Conservation (phyloP, 2,888 invertebrate species). For the Caenorhabditis sp. region DNA sequence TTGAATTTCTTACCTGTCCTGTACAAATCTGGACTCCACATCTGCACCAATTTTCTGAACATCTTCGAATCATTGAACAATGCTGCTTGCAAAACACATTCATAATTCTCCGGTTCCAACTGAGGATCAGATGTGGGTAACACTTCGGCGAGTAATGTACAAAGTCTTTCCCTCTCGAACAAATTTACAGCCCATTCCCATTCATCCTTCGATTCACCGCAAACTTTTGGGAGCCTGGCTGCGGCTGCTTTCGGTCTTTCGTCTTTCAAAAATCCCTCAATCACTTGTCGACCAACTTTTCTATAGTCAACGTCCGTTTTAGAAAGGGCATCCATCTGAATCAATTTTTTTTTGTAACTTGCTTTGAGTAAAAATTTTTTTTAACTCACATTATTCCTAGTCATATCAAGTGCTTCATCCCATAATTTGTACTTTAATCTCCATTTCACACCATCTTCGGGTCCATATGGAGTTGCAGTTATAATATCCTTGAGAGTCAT, state of each 20-base stretch:
- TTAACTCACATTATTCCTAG: constrained; percentile 46
- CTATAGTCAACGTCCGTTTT: constrained; percentile 29
- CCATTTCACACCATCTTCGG: constrained; percentile 65
- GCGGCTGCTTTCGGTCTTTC: constrained; percentile 45
- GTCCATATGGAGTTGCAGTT: constrained; percentile 64
- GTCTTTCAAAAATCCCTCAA: constrained; percentile 54
- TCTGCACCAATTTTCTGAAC: constrained; percentile 57
- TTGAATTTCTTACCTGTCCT: constrained; percentile 53
- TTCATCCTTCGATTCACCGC: constrained; percentile 59
- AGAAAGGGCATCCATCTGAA: constrained; percentile 33
- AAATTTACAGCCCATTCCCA: constrained; percentile 68
- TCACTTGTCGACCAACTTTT: constrained; percentile 54
- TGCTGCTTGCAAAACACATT: constrained; percentile 51
- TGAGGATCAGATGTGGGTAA: constrained; percentile 64
- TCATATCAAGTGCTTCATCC: constrained; percentile 60
- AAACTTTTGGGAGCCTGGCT: constrained; percentile 43
- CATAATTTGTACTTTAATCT: constrained; percentile 63
- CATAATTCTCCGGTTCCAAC: constrained; percentile 68
- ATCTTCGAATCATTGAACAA: constrained; percentile 50
- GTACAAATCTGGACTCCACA: constrained; percentile 67
- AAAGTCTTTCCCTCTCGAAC: constrained; percentile 56
- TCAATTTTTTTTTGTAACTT: too few species aligned
- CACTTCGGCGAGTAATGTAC: constrained; percentile 50
- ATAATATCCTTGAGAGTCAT: constrained; percentile 59
- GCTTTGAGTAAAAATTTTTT: too few species aligned